A percentile compares a stretch with the other conserved stretches of the same genome.
These are phyloP conservation scores for Meloidogyne exigua DNA, from an alignment of 1,140 invertebrate genomes.

Conservation along the genomic window DNA sequence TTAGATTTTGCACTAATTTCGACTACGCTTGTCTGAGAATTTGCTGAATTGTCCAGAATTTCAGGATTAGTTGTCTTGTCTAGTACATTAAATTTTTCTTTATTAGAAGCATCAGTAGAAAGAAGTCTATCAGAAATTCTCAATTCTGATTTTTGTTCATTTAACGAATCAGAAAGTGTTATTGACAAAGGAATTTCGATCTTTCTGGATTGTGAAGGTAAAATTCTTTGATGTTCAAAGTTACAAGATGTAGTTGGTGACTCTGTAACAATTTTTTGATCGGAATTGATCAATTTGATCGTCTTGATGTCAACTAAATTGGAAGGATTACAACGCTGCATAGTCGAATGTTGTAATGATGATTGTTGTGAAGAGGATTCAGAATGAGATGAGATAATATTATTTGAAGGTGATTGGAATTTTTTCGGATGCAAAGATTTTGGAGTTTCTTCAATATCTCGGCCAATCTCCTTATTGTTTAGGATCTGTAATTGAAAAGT, in stretches of 20 bases:
- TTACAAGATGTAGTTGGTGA: neutral
- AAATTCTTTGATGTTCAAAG: neutral
- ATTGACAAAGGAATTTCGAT: neutral
- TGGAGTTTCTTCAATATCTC: neutral
- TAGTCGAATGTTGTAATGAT: neutral
- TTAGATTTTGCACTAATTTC: neutral
- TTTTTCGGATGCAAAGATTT: neutral
- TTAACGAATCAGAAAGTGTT: neutral
- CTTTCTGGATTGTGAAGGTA: neutral
- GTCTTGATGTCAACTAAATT: neutral
- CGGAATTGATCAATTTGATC: neutral
- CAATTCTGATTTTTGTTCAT: neutral
- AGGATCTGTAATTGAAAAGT: neutral
- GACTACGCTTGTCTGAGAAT: neutral
- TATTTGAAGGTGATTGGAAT: neutral
- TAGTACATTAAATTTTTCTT: neutral
- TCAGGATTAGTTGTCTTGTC: neutral
- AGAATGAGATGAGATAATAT: neutral
- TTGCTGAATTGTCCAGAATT: neutral
- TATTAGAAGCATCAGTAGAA: neutral
- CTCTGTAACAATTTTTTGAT: neutral
- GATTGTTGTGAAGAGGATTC: neutral
- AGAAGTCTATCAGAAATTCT: neutral
- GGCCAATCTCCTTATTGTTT: neutral
- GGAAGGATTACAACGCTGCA: neutral